A percentile compares a stretch with the other conserved stretches of the same genome.
These are phyloP conservation scores for Cephus pygmeus DNA, from an alignment of 2,888 invertebrate species.

Conservation along the genomic window DNA sequence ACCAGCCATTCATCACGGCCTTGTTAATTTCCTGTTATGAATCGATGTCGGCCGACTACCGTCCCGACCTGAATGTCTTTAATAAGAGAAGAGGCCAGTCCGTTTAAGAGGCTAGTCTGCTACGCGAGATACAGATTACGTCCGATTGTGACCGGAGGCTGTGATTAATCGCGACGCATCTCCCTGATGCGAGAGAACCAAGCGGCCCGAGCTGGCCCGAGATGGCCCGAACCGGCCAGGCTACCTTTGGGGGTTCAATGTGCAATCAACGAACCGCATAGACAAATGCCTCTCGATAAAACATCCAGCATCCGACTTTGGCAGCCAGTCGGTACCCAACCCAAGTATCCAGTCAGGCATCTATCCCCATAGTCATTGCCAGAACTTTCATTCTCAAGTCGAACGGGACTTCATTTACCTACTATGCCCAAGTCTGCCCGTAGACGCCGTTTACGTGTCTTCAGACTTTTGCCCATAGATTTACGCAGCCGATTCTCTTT, in stretches of 20 bases:
- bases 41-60: conserved; percentile 38
- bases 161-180: conserved; percentile 50
- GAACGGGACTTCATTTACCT: neutral
- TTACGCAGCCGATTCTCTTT: neutral
- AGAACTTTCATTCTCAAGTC: neutral
- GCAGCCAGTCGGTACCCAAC: neutral
- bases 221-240: neutral
- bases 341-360: neutral
- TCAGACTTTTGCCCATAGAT: neutral
- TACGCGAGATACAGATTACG: conserved; percentile 42
- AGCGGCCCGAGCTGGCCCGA: neutral
- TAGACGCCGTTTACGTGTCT: neutral
- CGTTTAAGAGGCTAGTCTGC: conserved; percentile 7
- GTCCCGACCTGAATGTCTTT: conserved; percentile 40
- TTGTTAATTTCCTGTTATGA: conserved; percentile 48
- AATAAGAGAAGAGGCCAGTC: conserved; percentile 37
- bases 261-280: conserved; percentile 16
- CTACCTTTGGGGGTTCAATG: conserved; percentile 20
- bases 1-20: conserved; percentile 40
- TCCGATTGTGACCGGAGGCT: conserved; percentile 41
- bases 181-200: conserved; percentile 18
- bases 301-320: neutral
- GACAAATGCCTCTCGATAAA: conserved; percentile 4
- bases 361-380: neutral
- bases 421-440: neutral